These are phyloP conservation scores for Rousettus madagascariensis DNA, from an alignment of 2,797 vertebrate genomes.

Conservation along the genomic window DNA sequence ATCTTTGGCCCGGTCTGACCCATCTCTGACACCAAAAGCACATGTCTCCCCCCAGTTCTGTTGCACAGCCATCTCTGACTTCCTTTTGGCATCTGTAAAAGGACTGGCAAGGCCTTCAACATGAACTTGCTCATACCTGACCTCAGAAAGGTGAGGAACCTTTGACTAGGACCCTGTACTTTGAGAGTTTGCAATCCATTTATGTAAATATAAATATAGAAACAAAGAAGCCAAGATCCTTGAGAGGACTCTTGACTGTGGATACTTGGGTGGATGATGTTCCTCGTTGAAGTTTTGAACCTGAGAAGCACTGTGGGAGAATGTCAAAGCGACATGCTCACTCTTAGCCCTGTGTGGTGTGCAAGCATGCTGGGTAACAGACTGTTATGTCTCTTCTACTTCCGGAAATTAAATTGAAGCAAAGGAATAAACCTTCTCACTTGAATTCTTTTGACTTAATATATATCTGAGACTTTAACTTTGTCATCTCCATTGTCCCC, in stretches of 20 bases:
- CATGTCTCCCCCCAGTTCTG: not conserved
- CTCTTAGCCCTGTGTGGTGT: not conserved
- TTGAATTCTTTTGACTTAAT: conserved; percentile 9
- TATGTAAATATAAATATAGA: not conserved
- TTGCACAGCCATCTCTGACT: not conserved
- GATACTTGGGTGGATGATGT: not conserved
- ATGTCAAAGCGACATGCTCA: not conserved
- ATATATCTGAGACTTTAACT: not conserved
- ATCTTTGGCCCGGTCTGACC: not conserved
- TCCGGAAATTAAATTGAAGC: not conserved
- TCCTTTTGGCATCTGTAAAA: not conserved
- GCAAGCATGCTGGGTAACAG: not conserved
- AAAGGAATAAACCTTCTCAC: not conserved
- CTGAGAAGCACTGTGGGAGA: not conserved
- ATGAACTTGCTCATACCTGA: not conserved
- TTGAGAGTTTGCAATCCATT: not conserved
- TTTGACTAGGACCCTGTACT: not conserved
- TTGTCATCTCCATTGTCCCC: not conserved
- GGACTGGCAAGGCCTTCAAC: not conserved
- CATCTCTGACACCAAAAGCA: not conserved
- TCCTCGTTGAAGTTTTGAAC: not conserved
- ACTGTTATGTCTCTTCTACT: not conserved
- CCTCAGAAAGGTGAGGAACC: not conserved
- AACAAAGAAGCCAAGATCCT: not conserved
- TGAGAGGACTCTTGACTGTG: not conserved